phyloP scores from a whole-genome alignment of 1,140 invertebrate species.

The Pectinophora gossypiella region DNA sequence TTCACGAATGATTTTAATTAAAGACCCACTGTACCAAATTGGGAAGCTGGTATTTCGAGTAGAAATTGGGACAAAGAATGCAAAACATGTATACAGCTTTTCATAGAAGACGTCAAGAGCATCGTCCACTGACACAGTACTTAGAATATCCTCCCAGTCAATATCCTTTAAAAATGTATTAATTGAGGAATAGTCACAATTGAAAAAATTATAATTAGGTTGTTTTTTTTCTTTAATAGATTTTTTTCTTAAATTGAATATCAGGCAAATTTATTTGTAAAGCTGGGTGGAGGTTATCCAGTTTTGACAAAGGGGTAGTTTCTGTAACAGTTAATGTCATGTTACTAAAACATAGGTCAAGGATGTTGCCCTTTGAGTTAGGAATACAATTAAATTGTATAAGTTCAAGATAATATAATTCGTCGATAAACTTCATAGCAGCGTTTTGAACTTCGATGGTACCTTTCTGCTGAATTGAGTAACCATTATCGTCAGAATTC shows the following conservation, averaged over 20 bases:
- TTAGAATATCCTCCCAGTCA: background rate
- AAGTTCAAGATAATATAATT: background rate
- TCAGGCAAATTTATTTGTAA: background rate
- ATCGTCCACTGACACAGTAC: background rate
- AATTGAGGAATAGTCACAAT: background rate
- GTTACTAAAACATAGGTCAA: background rate
- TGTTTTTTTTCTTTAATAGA: background rate
- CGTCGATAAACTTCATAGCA: background rate
- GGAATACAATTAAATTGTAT: background rate
- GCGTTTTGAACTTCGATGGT: background rate
- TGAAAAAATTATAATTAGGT: background rate
- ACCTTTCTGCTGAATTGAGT: background rate
- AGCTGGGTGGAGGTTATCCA: background rate
- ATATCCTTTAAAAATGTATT: background rate
- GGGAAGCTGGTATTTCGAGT: background rate
- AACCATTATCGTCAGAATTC: background rate
- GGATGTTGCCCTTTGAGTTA: background rate
- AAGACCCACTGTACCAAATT: constrained; percentile 4
- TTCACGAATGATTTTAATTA: too few relatives aligned
- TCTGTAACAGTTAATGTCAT: background rate
- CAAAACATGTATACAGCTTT: background rate
- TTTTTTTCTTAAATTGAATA: background rate
- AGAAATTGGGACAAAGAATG: background rate
- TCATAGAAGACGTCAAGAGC: background rate
- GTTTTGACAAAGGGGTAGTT: background rate